Conservation (phyloP, 2,797 vertebrate species). For the Microctenopoma stevenorrisi region DNA sequence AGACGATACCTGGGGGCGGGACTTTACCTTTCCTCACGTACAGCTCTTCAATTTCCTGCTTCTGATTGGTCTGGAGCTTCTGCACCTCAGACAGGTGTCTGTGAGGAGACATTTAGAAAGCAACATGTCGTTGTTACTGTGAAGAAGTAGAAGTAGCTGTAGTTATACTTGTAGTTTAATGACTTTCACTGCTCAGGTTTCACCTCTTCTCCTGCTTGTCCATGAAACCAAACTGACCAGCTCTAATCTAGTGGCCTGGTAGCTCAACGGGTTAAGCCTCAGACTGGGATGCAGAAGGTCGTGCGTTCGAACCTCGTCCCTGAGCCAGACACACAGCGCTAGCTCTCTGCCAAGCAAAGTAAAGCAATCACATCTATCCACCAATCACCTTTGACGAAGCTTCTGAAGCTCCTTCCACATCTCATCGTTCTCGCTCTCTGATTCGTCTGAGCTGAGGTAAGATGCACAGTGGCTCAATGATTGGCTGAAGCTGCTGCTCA, state of each 20-base stretch:
- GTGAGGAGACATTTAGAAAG: constrained; percentile 30
- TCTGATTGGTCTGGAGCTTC: constrained; percentile 89
- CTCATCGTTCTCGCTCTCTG: constrained; percentile 87
- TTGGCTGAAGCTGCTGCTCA: constrained; percentile 62
- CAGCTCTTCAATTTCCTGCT: constrained; percentile 91
- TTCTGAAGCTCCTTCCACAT: constrained; percentile 90
- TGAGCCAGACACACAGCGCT: too few species aligned
- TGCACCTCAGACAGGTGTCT: constrained; percentile 92
- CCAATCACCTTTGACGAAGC: constrained; percentile 88
- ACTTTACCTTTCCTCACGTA: constrained; percentile 89
- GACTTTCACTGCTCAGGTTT: too few species aligned
- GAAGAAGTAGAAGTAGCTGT: too few species aligned
- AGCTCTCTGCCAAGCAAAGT: too few species aligned
- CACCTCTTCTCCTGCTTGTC: too few species aligned
- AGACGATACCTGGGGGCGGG: constrained; percentile 90
- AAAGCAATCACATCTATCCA: neutral
- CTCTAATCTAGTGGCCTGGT: too few species aligned
- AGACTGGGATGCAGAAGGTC: too few species aligned
- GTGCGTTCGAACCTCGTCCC: too few species aligned
- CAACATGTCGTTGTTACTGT: too few species aligned
- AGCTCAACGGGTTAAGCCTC: too few species aligned
- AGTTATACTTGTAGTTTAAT: too few species aligned
- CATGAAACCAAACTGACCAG: too few species aligned
- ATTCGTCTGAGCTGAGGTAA: constrained; percentile 90
- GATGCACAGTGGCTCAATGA: constrained; percentile 81